Evolutionary conservation across 2,797 vertebrate species (phyloP).

Genomic region (Staurois parvus): DNA sequence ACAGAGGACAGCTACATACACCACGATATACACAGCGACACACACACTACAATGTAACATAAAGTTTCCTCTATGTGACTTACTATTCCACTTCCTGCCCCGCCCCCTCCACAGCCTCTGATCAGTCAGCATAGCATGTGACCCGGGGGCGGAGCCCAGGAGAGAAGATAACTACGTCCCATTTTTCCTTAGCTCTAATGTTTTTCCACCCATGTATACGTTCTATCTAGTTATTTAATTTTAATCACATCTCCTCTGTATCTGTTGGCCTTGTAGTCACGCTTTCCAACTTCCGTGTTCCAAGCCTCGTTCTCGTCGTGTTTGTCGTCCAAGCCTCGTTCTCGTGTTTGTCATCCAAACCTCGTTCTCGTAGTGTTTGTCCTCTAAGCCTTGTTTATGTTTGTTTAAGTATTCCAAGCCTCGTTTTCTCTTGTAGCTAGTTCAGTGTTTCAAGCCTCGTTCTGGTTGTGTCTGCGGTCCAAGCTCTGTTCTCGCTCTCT

Average conservation of each 20-base stretch:
- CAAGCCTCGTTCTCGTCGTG: not conserved
- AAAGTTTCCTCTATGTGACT: not conserved
- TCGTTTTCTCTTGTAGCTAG: too few species aligned
- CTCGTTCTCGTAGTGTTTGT: too few species aligned
- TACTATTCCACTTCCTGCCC: not conserved
- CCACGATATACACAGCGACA: too few species aligned
- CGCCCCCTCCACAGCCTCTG: not conserved
- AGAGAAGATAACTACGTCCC: too few species aligned
- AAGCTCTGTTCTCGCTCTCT: too few species aligned
- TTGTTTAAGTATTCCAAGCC: too few species aligned
- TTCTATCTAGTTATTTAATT: not conserved
- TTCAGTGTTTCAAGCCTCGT: not conserved
- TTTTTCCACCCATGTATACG: not conserved
- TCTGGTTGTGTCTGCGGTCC: not conserved
- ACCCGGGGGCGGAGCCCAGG: not conserved
- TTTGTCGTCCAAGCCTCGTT: too few species aligned
- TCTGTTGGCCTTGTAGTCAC: too few species aligned
- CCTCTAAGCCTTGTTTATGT: too few species aligned
- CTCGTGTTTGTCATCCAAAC: too few species aligned
- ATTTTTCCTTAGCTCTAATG: too few species aligned
- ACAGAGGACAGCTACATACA: too few species aligned
- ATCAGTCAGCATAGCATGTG: not conserved
- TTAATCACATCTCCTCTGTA: not conserved
- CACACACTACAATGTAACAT: not conserved
- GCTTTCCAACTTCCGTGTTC: not conserved